Percentiles rank a stretch among this genome's conserved stretches.
These are phyloP conservation scores for Heteronetta atricapilla DNA, from an alignment of 2,113 vertebrate species.

Conservation along the genomic window DNA sequence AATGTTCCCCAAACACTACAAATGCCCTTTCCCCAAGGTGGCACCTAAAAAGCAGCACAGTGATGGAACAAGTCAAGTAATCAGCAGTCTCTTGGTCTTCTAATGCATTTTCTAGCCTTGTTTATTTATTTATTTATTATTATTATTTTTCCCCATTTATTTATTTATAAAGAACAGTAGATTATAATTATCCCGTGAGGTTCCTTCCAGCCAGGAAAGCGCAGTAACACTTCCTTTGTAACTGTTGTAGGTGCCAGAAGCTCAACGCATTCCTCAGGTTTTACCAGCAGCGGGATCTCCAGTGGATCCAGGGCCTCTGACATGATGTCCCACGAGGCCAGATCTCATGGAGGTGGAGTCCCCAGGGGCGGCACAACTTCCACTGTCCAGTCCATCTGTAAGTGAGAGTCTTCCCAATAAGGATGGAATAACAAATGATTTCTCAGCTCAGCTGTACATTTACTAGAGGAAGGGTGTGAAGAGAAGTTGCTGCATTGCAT, in stretches of 20 bases:
- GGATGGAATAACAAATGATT: background rate
- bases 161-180: background rate
- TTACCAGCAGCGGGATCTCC: background rate
- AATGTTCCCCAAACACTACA: background rate
- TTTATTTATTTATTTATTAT: no score
- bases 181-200: background rate
- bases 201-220: background rate
- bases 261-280: slow-evolving; percentile 51
- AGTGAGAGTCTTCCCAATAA: background rate
- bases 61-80: background rate
- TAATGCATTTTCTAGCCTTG: background rate
- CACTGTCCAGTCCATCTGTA: slow-evolving; percentile 45
- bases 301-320: background rate
- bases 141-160: no score
- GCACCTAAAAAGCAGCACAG: background rate
- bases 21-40: background rate
- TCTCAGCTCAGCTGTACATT: background rate
- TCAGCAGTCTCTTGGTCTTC: background rate
- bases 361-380: slow-evolving; percentile 44
- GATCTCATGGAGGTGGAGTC: background rate
- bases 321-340: slow-evolving; percentile 37
- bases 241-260: slow-evolving; percentile 10
- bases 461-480: background rate
- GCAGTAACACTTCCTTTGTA: background rate
- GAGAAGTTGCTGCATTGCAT: background rate